Base-by-base conservation (phyloP, 2,888 invertebrate species). In the Leptinotarsa tumamoca region DNA sequence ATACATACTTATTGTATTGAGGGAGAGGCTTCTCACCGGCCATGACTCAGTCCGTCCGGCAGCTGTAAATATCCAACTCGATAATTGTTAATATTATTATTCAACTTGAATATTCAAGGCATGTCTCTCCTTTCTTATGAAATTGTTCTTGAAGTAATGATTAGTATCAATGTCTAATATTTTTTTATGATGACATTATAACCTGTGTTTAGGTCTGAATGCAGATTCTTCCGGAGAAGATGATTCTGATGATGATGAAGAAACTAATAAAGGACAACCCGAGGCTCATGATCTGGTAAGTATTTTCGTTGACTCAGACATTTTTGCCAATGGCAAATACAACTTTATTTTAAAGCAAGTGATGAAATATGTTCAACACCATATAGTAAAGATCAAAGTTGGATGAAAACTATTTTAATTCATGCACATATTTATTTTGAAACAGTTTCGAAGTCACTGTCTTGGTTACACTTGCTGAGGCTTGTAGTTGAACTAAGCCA, bases 181-280 rank as follows among this genome's bases (percentile, higher is more conserved):
- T 71, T 10, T 71, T 27, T 66, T 5, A 71, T 5, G 49, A 51
- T 49, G 13, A 18, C 49, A 23, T 50, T 18, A 7, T 50, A 61
- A 33, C 23, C 17, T 71, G 14, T 69, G 58, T 80, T 54, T 23
- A 80, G 80, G 73, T 51, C 89, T 89, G 82, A 91, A 90, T 80
- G 94, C 92, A 50, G 94, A 94, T 83, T 94, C 94, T 70, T 94
- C 94, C 23, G 93, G 92, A 17, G 94, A 94, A 83, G 94, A 94
- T 80, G 94, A 94, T 88, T 94, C 94, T 76, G 94, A 94, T 81
- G 94, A 94, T 76, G 94, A 94, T 27, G 93, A 93, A 78, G 93
- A 93, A 77, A 90, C 90, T 80, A 89, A 89, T 81, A 89, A 88
- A 78, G 87, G 90, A 78, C 90, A 90, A 78, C 92, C 93, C 76